Conservation (phyloP, 1,140 invertebrate genomes). For the Panulirus ornatus region DNA sequence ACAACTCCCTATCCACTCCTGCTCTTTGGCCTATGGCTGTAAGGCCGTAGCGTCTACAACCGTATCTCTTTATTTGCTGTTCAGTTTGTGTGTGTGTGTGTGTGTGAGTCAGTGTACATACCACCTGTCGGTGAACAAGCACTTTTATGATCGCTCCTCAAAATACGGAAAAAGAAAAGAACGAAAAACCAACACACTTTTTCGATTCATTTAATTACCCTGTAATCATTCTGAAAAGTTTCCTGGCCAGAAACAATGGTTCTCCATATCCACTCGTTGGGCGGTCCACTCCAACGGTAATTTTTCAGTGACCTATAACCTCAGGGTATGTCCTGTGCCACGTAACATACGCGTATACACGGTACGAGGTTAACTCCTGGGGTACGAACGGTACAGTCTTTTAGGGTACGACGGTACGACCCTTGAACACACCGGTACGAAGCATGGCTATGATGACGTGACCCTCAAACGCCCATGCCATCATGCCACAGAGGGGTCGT, state of each 20-base stretch:
- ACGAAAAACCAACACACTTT: constrained; percentile 20
- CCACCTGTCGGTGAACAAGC: neutral
- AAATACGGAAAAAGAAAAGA: constrained; percentile 25
- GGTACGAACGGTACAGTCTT: no score
- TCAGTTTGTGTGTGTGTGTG: constrained; percentile 1
- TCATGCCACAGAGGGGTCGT: no score
- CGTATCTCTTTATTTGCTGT: no score
- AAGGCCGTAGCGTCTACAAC: no score
- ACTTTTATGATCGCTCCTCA: neutral
- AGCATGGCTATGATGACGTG: no score
- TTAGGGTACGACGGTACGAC: no score
- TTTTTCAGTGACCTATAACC: neutral
- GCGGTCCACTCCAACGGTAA: neutral
- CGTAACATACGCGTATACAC: no score
- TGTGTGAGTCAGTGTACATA: neutral
- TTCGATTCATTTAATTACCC: constrained; percentile 41
- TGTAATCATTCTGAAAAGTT: constrained; percentile 39
- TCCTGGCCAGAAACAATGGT: constrained; percentile 7
- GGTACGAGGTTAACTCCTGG: no score
- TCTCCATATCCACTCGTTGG: constrained; percentile 11
- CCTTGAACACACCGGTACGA: no score
- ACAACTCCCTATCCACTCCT: no score
- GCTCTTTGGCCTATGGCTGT: no score
- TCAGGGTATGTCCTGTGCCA: neutral
- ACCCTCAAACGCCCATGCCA: no score